Base-by-base conservation (phyloP, 2,888 invertebrate species). In the Lathronympha strigana region DNA sequence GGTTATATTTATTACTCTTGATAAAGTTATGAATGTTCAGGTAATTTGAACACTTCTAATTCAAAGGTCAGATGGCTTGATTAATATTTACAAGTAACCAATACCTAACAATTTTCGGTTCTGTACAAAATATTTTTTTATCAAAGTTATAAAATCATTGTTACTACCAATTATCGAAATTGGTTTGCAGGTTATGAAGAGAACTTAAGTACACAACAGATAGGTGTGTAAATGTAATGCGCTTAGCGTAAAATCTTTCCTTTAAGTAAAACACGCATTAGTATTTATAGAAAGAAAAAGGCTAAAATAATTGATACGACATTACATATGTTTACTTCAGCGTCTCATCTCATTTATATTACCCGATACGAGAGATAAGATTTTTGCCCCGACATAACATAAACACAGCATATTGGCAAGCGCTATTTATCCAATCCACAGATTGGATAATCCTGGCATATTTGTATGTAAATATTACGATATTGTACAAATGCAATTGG, bases 391-490 rank as follows among this genome's bases (percentile, higher is more conserved):
- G 13, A 45, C 31, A 31, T 57, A 57, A 57, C 57, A 57, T 57
- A 57, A 57, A 57, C 40, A 55, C 43, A 43, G 5, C 43, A 55
- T 57, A 57, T 62, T 53, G 17, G 33, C 53, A 33, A 62, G 31
- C 45, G 33, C 53, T 61, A 53, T 53, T 43, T 61, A 45, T 33
- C 38, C 61, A 62, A 45, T 53, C 61, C 31, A 15, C 25, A 51
- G 33, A 64, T 64, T 45, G 51, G 25, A 28, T 45, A 53, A 60
- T 53, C 58, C 58, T 13, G 23, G 31, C 45, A 60, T 60, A 63
- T 53, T 58, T 25, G 58, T 58, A 64, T 64, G 58, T 64, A 64
- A 64, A 64, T 64, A 58, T 15, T 33, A 60, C 64, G 45, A 53
- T 51, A 64, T 51, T 66, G 31, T 53, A 60, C 60, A 23, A 55